Base-by-base conservation (phyloP, 2,113 vertebrate genomes). In the Gobius niger region DNA sequence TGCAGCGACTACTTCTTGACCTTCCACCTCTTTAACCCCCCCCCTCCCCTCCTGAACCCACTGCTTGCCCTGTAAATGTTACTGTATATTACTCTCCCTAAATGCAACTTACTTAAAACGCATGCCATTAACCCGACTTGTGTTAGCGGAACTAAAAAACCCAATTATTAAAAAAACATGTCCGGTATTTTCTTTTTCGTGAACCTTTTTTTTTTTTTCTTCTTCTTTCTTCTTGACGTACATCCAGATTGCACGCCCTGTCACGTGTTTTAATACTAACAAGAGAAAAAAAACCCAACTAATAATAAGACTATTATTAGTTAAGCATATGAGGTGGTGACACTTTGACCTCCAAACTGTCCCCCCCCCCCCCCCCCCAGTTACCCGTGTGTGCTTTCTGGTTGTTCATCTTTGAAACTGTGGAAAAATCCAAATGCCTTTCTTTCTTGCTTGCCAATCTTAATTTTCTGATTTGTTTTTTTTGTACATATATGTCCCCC, bases 51-150 rank as follows among this genome's bases (percentile, higher is more conserved):
- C 18, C 4, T 77, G 81, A 49, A 87, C 80, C 84, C 77, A 90
- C 83, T 92, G 93, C 95, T 95, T 95, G 93, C 94, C 94, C 89
- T 94, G 54, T 57, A 54, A 93, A 88, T 93, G 93, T 95, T 94
- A 84, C 89, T 93, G 93, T 88, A 83, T 83, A 83, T 91, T 96
- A 96, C 93, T 97, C 94, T 95, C 95, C 96, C 96, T 97, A 99
- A 99, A 96, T 98, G 96, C 97, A 98, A 98, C 97, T 98, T 98
- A 96, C 94, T 96, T 94, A 34, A 34, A 57, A 94, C 95, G 94
- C 95, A 97, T 96, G 96, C 93, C 24, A 92, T 94, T 93, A 91
- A 94, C 90, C 92, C 92, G 75, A 90, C 85, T 73, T 85, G 74
- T 78, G 69, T 66, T 50, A 94, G 93, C 94, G 82, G 79, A 94